Percentiles rank a stretch among this genome's conserved stretches.
phyloP scores from a whole-genome alignment of 1,140 invertebrate genomes.

The Drosophila pruinosa region DNA sequence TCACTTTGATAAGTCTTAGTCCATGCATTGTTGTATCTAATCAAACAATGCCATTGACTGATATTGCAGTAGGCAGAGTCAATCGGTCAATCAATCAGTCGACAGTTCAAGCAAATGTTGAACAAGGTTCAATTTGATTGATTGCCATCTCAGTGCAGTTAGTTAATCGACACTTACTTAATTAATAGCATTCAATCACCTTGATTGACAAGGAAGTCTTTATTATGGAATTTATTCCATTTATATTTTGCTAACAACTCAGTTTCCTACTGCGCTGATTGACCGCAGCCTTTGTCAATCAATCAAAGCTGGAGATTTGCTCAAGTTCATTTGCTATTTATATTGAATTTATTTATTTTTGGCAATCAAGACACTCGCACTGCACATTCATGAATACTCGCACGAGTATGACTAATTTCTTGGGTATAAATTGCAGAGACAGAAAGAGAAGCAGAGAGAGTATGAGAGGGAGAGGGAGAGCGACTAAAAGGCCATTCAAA shows the following conservation, averaged over 20 bases:
- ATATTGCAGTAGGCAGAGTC: background rate
- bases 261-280: background rate
- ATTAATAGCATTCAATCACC: too few species aligned
- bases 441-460: background rate
- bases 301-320: background rate
- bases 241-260: too few species aligned
- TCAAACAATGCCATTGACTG: background rate
- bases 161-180: too few species aligned
- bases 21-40: background rate
- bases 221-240: too few species aligned
- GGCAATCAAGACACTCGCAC: background rate
- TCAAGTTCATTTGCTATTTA: background rate
- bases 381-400: background rate
- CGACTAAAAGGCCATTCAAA: background rate
- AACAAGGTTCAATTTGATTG: too few species aligned
- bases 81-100: constrained; percentile 6
- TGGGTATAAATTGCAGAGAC: background rate
- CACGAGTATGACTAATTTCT: background rate
- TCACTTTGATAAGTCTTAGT: background rate
- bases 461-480: background rate
- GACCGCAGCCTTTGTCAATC: background rate
- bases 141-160: too few species aligned
- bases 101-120: too few species aligned
- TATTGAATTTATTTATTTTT: background rate
- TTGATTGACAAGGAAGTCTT: too few species aligned